A percentile compares a stretch with the other conserved stretches of the same genome.
Evolutionary conservation across 1,140 invertebrate genomes (phyloP).

Genomic region (Ditylenchus dipsaci): DNA sequence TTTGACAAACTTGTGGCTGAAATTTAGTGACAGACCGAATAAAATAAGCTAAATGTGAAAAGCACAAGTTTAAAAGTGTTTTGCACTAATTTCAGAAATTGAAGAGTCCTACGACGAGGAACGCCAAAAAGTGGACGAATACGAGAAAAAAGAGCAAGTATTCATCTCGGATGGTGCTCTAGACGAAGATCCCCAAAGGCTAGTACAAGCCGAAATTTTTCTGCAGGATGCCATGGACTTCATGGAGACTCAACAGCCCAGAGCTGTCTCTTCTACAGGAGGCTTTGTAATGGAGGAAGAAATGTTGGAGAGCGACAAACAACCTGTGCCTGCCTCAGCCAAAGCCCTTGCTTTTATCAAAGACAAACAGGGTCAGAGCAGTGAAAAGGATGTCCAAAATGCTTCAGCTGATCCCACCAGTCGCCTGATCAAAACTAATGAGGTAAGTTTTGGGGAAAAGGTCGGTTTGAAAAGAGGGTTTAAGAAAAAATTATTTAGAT

Average conservation of each 20-base stretch:
- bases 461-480: no score
- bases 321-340: conserved; percentile 4
- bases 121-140: not conserved
- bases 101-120: not conserved
- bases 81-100: not conserved
- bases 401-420: conserved; percentile 42
- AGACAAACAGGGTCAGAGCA: not conserved
- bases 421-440: conserved; percentile 39
- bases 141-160: not conserved
- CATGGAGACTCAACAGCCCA: not conserved
- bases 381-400: not conserved
- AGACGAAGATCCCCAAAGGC: not conserved
- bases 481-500: conserved; percentile 6
- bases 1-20: no score
- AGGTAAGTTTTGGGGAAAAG: conserved; percentile 25
- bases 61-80: no score
- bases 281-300: conserved; percentile 52
- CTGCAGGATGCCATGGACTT: conserved; percentile 10
- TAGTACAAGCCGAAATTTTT: not conserved
- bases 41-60: no score
- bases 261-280: not conserved
- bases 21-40: no score
- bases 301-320: conserved; percentile 39
- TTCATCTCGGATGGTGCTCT: not conserved
- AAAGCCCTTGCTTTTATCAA: conserved; percentile 18